A percentile compares a stretch with the other conserved stretches of the same genome.
phyloP scores from a whole-genome alignment of 1,140 invertebrate species.

The Ctenoplectra terminalis region DNA sequence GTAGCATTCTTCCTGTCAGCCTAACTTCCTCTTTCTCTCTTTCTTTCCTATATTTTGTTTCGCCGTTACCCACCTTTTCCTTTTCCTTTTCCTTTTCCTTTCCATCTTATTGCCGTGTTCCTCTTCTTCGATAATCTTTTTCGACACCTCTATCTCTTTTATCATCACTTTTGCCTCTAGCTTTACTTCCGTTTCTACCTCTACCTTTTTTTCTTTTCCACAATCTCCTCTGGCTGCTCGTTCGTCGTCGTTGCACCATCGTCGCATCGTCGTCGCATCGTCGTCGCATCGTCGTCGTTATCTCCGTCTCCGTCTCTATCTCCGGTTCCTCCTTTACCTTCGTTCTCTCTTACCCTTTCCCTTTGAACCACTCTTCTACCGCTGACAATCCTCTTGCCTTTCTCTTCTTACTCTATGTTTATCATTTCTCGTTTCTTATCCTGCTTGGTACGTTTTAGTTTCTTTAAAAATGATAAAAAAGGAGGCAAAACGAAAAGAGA shows the following conservation, averaged over 20 bases:
- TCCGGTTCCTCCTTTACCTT: slow-evolving; percentile 44
- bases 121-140: slow-evolving; percentile 56
- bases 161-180: slow-evolving; percentile 4
- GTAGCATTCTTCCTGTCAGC: slow-evolving; percentile 62
- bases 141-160: slow-evolving; percentile 32
- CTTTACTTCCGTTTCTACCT: slow-evolving; percentile 7
- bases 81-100: slow-evolving; percentile 28
- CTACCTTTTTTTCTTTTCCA: slow-evolving; percentile 8
- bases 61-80: slow-evolving; percentile 57
- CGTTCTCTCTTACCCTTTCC: background rate
- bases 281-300: background rate
- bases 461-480: slow-evolving; percentile 37
- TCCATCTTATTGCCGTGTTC: slow-evolving; percentile 35
- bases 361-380: slow-evolving; percentile 52
- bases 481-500: background rate
- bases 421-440: slow-evolving; percentile 41
- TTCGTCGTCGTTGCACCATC: slow-evolving; percentile 29
- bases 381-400: slow-evolving; percentile 59
- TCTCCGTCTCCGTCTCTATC: background rate
- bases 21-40: slow-evolving; percentile 61
- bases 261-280: background rate
- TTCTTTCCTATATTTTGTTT: slow-evolving; percentile 63
- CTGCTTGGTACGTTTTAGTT: slow-evolving; percentile 63
- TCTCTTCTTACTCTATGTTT: slow-evolving; percentile 52
- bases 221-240: slow-evolving; percentile 14